Percentiles rank a stretch among this genome's conserved stretches.
Evolutionary conservation across 1,140 invertebrate species (phyloP).

Genomic region (Microplitis mediator): DNA sequence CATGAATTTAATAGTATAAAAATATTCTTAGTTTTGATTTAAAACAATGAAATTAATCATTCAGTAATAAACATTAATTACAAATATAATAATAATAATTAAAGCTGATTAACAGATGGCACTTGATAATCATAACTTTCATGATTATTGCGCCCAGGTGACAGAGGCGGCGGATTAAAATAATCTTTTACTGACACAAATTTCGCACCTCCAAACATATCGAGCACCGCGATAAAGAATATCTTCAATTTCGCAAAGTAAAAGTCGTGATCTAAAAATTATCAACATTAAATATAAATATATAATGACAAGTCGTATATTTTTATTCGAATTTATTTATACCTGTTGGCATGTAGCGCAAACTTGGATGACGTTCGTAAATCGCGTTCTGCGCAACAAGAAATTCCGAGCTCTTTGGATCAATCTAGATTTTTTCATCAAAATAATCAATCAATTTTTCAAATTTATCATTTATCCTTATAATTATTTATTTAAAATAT

Average conservation of each 20-base stretch:
- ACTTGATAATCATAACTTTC: not conserved
- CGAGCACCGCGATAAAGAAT: conserved; percentile 71
- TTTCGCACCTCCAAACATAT: conserved; percentile 78
- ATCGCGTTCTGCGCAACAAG: conserved; percentile 68
- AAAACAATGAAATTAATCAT: no score
- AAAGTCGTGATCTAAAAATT: conserved; percentile 73
- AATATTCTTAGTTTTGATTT: no score
- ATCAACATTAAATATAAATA: not conserved
- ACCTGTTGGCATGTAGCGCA: conserved; percentile 69
- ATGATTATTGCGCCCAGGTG: not conserved
- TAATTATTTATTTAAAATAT: conserved; percentile 21
- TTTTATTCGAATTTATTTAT: conserved; percentile 16
- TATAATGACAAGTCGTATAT: not conserved
- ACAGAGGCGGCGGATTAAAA: conserved; percentile 44
- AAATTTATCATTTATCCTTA: not conserved
- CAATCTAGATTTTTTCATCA: conserved; percentile 60
- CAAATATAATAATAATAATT: not conserved
- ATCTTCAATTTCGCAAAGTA: conserved; percentile 78
- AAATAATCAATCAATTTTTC: conserved; percentile 20
- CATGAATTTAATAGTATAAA: no score
- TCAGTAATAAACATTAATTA: no score
- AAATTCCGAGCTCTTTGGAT: conserved; percentile 65
- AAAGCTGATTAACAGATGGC: not conserved
- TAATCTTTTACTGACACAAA: conserved; percentile 70
- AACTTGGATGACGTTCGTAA: conserved; percentile 73